Percentiles rank a stretch among this genome's conserved stretches.
These are phyloP conservation scores for Thalassophryne amazonica DNA, from an alignment of 2,797 vertebrate species.

Conservation along the genomic window DNA sequence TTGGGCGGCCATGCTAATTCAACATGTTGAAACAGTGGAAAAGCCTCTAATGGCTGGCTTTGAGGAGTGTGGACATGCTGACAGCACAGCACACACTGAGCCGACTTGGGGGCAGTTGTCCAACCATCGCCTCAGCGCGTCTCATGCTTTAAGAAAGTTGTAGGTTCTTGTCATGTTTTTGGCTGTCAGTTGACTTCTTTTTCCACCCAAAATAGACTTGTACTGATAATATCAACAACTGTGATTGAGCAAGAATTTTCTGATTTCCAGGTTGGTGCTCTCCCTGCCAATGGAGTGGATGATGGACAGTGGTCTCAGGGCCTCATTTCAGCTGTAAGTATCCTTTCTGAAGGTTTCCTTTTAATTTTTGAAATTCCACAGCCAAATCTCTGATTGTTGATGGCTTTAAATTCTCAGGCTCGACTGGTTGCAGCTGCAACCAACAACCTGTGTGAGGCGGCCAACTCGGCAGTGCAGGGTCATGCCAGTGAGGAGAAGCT, in stretches of 20 bases:
- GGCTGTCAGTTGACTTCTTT: too few species aligned
- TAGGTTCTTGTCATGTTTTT: too few species aligned
- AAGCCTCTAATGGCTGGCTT: too few species aligned
- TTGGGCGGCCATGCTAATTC: too few species aligned
- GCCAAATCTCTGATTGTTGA: neutral
- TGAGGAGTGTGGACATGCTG: too few species aligned
- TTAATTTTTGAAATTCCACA: neutral
- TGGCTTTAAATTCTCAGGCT: constrained; percentile 73
- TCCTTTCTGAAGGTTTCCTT: neutral
- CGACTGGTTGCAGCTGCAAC: constrained; percentile 98
- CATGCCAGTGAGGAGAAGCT: constrained; percentile 98
- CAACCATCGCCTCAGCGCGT: too few species aligned
- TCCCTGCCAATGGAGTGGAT: constrained; percentile 90
- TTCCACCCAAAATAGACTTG: neutral
- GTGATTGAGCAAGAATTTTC: neutral
- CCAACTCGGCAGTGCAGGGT: constrained; percentile 94
- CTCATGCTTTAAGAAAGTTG: too few species aligned
- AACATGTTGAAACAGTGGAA: too few species aligned
- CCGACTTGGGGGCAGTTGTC: too few species aligned
- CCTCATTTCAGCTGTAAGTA: constrained; percentile 94
- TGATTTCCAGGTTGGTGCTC: constrained; percentile 86
- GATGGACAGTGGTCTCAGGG: constrained; percentile 99
- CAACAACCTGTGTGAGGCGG: constrained; percentile 95
- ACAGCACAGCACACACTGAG: too few species aligned
- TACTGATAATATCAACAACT: neutral